phyloP scores from a whole-genome alignment of 2,888 invertebrate genomes.

The Conomelus anceps region DNA sequence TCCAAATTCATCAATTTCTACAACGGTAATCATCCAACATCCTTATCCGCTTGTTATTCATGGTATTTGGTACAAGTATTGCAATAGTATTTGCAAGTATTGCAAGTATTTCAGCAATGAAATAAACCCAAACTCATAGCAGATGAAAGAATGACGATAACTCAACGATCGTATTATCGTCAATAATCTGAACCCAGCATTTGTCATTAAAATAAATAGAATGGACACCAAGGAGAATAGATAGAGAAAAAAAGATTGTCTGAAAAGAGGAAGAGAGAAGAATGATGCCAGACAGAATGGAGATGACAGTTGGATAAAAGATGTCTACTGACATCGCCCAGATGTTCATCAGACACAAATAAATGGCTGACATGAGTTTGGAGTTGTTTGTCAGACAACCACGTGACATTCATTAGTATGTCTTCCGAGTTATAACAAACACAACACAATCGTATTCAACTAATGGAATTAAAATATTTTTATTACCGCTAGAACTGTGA shows the following conservation, averaged over 20 bases:
- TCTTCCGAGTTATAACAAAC: too few relatives aligned
- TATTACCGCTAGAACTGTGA: too few relatives aligned
- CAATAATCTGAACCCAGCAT: neutral
- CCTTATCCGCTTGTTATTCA: too few relatives aligned
- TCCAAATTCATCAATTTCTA: too few relatives aligned
- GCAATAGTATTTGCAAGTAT: too few relatives aligned
- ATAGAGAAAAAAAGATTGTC: neutral
- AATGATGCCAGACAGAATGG: neutral
- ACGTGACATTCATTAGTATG: neutral
- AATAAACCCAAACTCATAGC: too few relatives aligned
- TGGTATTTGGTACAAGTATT: too few relatives aligned
- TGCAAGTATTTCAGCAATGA: too few relatives aligned
- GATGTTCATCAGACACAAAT: neutral
- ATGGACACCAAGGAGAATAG: neutral
- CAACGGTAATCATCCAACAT: too few relatives aligned
- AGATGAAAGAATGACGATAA: too few relatives aligned
- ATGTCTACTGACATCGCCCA: neutral
- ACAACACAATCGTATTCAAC: neutral
- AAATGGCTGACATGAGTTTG: neutral
- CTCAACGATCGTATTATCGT: too few relatives aligned
- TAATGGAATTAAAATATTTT: too few relatives aligned
- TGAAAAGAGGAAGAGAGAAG: neutral
- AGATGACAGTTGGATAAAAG: neutral
- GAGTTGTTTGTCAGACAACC: neutral
- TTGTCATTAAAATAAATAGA: neutral